These are phyloP conservation scores for Leptopilina clavipes DNA, from an alignment of 1,140 invertebrate genomes.

Conservation along the genomic window DNA sequence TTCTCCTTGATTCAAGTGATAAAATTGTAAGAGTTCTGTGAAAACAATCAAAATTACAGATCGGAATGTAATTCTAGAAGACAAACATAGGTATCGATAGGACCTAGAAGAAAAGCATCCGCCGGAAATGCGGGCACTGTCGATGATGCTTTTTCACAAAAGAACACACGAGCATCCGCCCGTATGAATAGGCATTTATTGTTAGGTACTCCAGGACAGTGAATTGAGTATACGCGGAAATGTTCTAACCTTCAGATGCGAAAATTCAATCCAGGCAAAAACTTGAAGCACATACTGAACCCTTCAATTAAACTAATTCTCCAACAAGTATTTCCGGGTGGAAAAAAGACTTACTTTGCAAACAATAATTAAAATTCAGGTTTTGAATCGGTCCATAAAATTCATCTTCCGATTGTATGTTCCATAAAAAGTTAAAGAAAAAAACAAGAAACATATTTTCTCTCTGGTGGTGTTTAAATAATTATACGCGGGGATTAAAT, in stretches of 20 bases:
- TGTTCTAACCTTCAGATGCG: not conserved
- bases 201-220: not conserved
- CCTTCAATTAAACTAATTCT: not conserved
- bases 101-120: constrained; percentile 59
- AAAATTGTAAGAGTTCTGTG: no score
- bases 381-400: no score
- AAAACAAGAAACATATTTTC: no score
- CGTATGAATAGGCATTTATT: constrained; percentile 48
- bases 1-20: no score
- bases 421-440: no score
- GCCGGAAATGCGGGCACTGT: constrained; percentile 69
- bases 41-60: constrained; percentile 32
- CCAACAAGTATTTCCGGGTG: not conserved
- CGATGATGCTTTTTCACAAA: constrained; percentile 44
- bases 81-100: constrained; percentile 43
- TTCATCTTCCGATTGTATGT: no score
- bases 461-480: no score
- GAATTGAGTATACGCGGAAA: not conserved
- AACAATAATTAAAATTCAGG: no score
- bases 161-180: constrained; percentile 50
- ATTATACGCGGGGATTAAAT: no score
- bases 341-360: not conserved
- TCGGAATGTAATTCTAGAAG: constrained; percentile 27
- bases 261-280: not conserved
- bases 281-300: not conserved